phyloP scores from a whole-genome alignment of 2,888 invertebrate genomes.

The Ceratothoa steindachneri region DNA sequence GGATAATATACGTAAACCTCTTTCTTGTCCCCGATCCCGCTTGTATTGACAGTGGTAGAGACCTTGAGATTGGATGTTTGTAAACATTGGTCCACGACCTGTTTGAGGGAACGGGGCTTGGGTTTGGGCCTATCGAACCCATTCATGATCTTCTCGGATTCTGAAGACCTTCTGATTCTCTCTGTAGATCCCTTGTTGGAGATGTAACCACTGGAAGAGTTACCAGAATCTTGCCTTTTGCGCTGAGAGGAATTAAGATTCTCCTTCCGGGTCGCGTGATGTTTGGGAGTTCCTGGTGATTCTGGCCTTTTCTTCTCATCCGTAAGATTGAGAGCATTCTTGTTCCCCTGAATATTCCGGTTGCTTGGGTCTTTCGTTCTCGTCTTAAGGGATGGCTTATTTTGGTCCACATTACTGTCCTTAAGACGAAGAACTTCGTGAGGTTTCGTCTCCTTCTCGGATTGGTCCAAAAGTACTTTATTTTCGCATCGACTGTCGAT shows the following conservation, averaged over 20 bases:
- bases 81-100: slow-evolving; percentile 44
- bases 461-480: slow-evolving; percentile 44
- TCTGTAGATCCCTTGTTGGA: slow-evolving; percentile 43
- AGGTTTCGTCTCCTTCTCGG: slow-evolving; percentile 42
- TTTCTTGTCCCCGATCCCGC: slow-evolving; percentile 40
- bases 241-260: slow-evolving; percentile 13
- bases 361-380: slow-evolving; percentile 24
- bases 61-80: slow-evolving; percentile 46
- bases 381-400: slow-evolving; percentile 26
- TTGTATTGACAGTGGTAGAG: slow-evolving; percentile 44
- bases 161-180: slow-evolving; percentile 39
- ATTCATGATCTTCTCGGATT: slow-evolving; percentile 25
- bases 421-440: slow-evolving; percentile 31
- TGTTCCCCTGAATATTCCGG: slow-evolving; percentile 31
- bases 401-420: slow-evolving; percentile 33
- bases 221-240: slow-evolving; percentile 43
- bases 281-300: slow-evolving; percentile 42
- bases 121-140: slow-evolving; percentile 38
- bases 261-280: neutral
- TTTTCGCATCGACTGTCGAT: slow-evolving; percentile 45
- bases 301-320: slow-evolving; percentile 36
- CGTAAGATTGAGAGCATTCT: slow-evolving; percentile 29
- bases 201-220: slow-evolving; percentile 42
- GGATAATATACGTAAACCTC: slow-evolving; percentile 81
- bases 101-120: slow-evolving; percentile 40